phyloP scores from a whole-genome alignment of 2,888 invertebrate genomes.

The Stenichneumon culpator region DNA sequence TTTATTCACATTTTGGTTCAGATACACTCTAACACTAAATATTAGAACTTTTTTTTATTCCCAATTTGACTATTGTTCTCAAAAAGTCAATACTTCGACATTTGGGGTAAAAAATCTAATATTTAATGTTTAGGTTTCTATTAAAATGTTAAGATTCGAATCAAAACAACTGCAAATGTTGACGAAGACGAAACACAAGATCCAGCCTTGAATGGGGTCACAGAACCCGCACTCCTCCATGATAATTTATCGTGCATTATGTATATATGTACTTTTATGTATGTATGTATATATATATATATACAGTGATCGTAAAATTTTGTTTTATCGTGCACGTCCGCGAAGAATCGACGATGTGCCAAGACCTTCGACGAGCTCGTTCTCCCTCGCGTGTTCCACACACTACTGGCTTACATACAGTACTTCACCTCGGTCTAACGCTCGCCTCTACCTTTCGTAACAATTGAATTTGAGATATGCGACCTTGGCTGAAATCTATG shows the following conservation, averaged over 20 bases:
- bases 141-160: not conserved
- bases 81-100: not conserved
- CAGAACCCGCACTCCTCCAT: not conserved
- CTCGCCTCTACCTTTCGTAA: slow-evolving; percentile 13
- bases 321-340: slow-evolving; percentile 44
- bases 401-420: not conserved
- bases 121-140: not conserved
- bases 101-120: not conserved
- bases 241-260: slow-evolving; percentile 2
- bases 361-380: slow-evolving; percentile 52
- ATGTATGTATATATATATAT: not conserved
- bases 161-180: not conserved
- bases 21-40: not conserved
- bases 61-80: not conserved
- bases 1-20: not conserved
- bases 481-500: slow-evolving; percentile 33
- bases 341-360: slow-evolving; percentile 56
- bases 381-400: not conserved
- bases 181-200: not conserved
- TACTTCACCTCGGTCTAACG: not conserved
- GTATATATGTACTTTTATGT: not conserved
- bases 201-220: not conserved
- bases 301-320: slow-evolving; percentile 43
- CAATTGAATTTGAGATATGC: slow-evolving; percentile 35
- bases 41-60: not conserved